phyloP scores from a whole-genome alignment of 2,113 vertebrate species.

The Pelmatolapia mariae region DNA sequence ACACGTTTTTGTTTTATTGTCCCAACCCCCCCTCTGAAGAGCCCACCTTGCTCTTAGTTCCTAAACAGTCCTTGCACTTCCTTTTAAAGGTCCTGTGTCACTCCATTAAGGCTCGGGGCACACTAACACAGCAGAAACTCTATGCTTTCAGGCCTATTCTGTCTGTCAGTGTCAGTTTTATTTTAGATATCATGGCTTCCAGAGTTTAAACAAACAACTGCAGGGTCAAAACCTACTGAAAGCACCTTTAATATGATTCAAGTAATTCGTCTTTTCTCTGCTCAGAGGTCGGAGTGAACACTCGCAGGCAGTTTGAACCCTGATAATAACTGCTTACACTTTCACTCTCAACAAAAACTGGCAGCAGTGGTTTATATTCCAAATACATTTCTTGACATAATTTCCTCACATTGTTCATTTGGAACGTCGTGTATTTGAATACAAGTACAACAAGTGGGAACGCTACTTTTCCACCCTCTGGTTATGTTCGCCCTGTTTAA shows the following conservation, averaged over 20 bases:
- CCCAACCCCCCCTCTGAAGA: not conserved
- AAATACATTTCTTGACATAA: constrained; percentile 16
- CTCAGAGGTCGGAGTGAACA: not conserved
- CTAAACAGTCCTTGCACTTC: not conserved
- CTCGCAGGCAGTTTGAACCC: not conserved
- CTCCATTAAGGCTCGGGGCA: not conserved
- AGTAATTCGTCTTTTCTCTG: not conserved
- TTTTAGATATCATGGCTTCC: not conserved
- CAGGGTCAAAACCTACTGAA: not conserved
- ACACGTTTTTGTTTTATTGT: not conserved
- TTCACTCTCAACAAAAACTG: not conserved
- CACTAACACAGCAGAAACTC: not conserved
- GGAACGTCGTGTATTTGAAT: constrained; percentile 23
- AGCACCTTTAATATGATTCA: not conserved
- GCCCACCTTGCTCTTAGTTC: not conserved
- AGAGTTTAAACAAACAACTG: not conserved
- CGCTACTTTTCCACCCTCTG: not conserved
- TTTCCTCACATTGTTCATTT: constrained; percentile 66
- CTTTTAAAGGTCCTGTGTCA: constrained; percentile 3
- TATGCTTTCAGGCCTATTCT: not conserved
- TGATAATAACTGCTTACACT: not conserved
- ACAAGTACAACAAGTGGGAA: not conserved
- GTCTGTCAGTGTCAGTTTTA: not conserved
- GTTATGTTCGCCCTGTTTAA: not conserved
- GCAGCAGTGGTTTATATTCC: not conserved